A percentile compares a stretch with the other conserved stretches of the same genome.
These are phyloP conservation scores for Brachionus paranguensis DNA, from an alignment of 1,140 invertebrate species.

Conservation along the genomic window DNA sequence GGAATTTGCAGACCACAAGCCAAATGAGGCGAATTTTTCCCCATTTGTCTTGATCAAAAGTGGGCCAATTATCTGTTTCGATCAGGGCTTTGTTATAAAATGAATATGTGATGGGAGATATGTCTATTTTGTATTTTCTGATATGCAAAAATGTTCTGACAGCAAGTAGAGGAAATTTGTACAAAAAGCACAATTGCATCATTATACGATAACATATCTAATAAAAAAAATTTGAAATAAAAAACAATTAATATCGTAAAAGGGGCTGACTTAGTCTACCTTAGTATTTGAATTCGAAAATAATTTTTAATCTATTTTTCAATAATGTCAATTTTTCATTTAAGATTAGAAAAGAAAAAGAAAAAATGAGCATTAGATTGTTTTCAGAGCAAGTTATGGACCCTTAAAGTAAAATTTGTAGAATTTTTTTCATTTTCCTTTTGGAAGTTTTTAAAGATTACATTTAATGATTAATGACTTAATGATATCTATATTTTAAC, in stretches of 20 bases:
- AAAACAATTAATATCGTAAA: background rate
- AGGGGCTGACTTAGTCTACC: background rate
- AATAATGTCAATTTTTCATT: too few relatives aligned
- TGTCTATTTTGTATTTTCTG: conserved; percentile 85
- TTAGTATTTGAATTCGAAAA: too few relatives aligned
- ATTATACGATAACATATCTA: conserved; percentile 92
- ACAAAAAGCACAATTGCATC: conserved; percentile 94
- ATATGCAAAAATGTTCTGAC: conserved; percentile 89
- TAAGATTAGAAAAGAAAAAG: too few relatives aligned
- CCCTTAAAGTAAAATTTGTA: too few relatives aligned
- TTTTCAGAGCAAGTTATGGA: too few relatives aligned
- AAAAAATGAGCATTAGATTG: too few relatives aligned
- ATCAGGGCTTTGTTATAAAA: conserved; percentile 62
- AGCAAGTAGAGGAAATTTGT: conserved; percentile 84
- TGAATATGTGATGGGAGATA: conserved; percentile 95
- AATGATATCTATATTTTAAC: too few relatives aligned
- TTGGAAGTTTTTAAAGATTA: too few relatives aligned
- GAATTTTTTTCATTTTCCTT: too few relatives aligned
- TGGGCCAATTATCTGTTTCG: conserved; percentile 6
- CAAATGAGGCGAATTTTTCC: background rate
- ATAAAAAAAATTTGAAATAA: conserved; percentile 43
- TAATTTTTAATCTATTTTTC: too few relatives aligned
- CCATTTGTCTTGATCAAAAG: conserved; percentile 35
- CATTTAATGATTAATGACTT: too few relatives aligned
- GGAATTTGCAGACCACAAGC: background rate